A percentile compares a stretch with the other conserved stretches of the same genome.
These are phyloP conservation scores for Aphodius granarius DNA, from an alignment of 2,888 invertebrate genomes.

Conservation along the genomic window DNA sequence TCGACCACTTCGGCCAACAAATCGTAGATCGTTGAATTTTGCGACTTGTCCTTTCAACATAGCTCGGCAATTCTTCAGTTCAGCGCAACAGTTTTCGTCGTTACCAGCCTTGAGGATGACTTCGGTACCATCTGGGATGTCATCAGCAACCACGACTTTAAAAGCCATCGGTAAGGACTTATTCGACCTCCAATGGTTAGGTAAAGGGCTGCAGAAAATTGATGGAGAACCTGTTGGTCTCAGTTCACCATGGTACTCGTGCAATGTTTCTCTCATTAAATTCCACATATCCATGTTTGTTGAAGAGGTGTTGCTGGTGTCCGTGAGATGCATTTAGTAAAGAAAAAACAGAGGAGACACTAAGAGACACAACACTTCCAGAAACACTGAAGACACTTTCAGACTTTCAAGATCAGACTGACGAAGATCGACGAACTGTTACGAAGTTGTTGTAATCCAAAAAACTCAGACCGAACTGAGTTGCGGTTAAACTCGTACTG, in stretches of 20 bases:
- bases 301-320: constrained; percentile 45
- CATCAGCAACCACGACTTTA: constrained; percentile 92
- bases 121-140: constrained; percentile 90
- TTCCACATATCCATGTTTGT: constrained; percentile 73
- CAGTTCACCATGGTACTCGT: constrained; percentile 90
- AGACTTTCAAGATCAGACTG: constrained; percentile 46
- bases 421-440: neutral
- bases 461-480: constrained; percentile 45
- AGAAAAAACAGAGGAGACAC: neutral
- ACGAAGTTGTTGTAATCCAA: constrained; percentile 35
- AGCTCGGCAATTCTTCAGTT: constrained; percentile 89
- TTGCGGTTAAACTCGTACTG: constrained; percentile 35
- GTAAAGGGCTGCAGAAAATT: constrained; percentile 90
- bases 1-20: constrained; percentile 95
- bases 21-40: constrained; percentile 97
- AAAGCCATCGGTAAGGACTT: constrained; percentile 96
- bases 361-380: neutral
- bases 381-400: constrained; percentile 40
- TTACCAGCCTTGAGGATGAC: constrained; percentile 96
- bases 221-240: constrained; percentile 95
- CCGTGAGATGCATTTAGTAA: constrained; percentile 67
- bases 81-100: constrained; percentile 97
- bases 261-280: constrained; percentile 75
- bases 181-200: constrained; percentile 96
- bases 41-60: constrained; percentile 98